phyloP scores from a whole-genome alignment of 2,888 invertebrate genomes.

The Callosobruchus maculatus region DNA sequence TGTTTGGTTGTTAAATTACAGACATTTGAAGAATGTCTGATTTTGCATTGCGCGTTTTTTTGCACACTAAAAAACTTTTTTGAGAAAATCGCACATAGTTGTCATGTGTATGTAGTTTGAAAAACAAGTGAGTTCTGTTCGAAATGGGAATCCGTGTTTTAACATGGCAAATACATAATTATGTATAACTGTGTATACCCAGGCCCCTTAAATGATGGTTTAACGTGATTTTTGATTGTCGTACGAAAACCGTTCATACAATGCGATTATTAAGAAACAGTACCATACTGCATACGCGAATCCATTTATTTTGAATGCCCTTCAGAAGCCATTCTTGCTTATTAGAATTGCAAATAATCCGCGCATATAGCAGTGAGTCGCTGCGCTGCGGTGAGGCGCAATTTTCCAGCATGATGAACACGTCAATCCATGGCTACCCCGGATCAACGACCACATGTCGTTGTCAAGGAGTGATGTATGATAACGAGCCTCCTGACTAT shows the following conservation, averaged over 20 bases:
- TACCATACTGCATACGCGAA: neutral
- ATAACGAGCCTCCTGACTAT: neutral
- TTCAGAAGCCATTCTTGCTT: neutral
- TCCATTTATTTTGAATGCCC: neutral
- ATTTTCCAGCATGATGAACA: neutral
- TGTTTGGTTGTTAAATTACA: too few species aligned
- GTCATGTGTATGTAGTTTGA: too few species aligned
- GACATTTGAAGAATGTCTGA: too few species aligned
- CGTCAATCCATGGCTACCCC: neutral
- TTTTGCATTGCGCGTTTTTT: too few species aligned
- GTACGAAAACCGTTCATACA: neutral
- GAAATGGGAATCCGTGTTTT: too few species aligned
- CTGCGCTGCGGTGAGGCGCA: neutral
- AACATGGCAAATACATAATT: too few species aligned
- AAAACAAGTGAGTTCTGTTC: too few species aligned
- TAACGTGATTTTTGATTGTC: neutral
- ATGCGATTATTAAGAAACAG: neutral
- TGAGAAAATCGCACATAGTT: too few species aligned
- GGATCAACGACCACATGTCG: neutral
- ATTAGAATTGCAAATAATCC: neutral
- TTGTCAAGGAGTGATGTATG: neutral
- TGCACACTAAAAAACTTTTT: too few species aligned
- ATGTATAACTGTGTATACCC: too few species aligned
- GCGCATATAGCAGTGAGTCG: neutral
- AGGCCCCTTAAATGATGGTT: too few species aligned